Evolutionary conservation across 2,888 invertebrate genomes (phyloP).

Genomic region (Watsonalla binaria): DNA sequence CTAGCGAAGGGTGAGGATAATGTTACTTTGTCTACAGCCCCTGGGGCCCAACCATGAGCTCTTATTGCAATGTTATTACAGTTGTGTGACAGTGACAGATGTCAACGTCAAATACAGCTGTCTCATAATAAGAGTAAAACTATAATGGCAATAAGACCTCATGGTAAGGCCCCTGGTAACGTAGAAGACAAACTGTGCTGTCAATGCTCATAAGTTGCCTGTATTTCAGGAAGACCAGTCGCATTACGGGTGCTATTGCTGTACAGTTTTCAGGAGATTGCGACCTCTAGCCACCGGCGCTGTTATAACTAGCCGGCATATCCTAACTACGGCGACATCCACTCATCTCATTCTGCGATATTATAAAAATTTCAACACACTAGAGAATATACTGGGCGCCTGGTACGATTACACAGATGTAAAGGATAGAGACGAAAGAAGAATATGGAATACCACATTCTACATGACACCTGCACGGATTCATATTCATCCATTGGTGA

Average conservation of each 20-base stretch:
- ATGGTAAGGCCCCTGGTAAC: no score
- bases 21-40: no score
- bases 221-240: constrained; percentile 20
- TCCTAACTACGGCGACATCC: constrained; percentile 47
- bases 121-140: no score
- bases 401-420: constrained; percentile 37
- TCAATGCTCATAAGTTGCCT: no score
- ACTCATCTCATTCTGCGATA: constrained; percentile 34
- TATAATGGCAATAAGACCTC: no score
- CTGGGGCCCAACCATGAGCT: no score
- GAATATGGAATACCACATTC: constrained; percentile 28
- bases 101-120: no score
- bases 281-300: constrained; percentile 36
- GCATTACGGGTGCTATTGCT: constrained; percentile 37
- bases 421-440: not conserved
- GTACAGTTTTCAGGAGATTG: constrained; percentile 30
- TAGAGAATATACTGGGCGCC: constrained; percentile 35
- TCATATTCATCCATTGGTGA: constrained; percentile 42
- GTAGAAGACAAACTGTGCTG: no score
- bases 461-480: constrained; percentile 38
- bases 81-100: no score
- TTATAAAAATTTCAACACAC: constrained; percentile 3
- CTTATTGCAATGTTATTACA: no score
- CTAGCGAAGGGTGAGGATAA: no score
- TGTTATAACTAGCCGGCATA: constrained; percentile 38